Evolutionary conservation across 2,113 vertebrate genomes (phyloP).

Genomic region (Xenopus borealis): DNA sequence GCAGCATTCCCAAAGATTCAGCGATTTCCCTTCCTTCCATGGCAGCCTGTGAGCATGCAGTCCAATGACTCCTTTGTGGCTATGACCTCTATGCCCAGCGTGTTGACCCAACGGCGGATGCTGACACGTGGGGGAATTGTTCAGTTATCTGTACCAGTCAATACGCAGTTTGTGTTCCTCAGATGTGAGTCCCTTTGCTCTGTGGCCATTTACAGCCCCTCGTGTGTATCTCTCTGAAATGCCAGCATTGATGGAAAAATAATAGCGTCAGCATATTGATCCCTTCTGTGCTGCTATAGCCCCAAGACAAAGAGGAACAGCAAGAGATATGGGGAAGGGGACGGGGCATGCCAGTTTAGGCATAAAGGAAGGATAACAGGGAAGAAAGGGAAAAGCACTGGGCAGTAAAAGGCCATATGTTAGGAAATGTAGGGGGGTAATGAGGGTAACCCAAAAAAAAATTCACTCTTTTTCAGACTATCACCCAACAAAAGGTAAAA

Average conservation of each 20-base stretch:
- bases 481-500: too few relatives aligned
- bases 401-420: background rate
- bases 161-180: slow-evolving; percentile 31
- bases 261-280: slow-evolving; percentile 41
- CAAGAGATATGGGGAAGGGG: slow-evolving; percentile 13
- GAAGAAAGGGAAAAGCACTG: background rate
- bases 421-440: too few relatives aligned
- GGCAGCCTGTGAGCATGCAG: background rate
- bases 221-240: slow-evolving; percentile 19
- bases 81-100: slow-evolving; percentile 18
- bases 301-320: slow-evolving; percentile 30
- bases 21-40: background rate
- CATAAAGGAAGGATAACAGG: background rate
- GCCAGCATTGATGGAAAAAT: slow-evolving; percentile 39
- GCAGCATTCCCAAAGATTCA: background rate
- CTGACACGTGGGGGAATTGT: slow-evolving; percentile 16
- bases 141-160: slow-evolving; percentile 30
- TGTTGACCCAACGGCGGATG: slow-evolving; percentile 14
- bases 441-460: too few relatives aligned
- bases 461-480: too few relatives aligned
- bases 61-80: background rate
- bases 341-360: background rate
- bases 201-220: slow-evolving; percentile 23
- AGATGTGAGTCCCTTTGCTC: slow-evolving; percentile 32
- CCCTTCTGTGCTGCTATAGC: slow-evolving; percentile 31